Percentiles rank a stretch among this genome's conserved stretches.
Conservation (phyloP, 2,113 vertebrate genomes). For the Sardina pilchardus region DNA sequence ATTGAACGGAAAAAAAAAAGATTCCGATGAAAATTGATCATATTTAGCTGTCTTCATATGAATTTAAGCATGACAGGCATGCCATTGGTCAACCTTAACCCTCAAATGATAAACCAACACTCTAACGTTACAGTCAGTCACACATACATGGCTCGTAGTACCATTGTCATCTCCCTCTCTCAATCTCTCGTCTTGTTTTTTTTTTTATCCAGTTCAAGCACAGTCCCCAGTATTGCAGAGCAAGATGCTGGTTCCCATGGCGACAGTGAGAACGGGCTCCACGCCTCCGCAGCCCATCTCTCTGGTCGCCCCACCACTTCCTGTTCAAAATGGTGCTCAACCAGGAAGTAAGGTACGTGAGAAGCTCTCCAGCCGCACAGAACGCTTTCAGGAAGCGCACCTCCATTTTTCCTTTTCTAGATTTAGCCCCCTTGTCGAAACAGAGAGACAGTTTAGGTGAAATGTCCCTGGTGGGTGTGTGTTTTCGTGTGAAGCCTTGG, state of each 20-base stretch:
- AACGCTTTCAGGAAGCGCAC: not conserved
- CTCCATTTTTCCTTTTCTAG: not conserved
- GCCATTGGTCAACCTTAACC: slow-evolving; percentile 16
- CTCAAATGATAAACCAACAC: not conserved
- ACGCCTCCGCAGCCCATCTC: slow-evolving; percentile 81
- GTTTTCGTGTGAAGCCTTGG: too few relatives aligned
- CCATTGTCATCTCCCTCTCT: slow-evolving; percentile 26
- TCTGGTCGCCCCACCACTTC: slow-evolving; percentile 81
- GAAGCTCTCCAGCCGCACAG: not conserved
- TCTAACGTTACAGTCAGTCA: not conserved
- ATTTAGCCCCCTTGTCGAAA: not conserved
- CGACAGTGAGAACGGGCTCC: slow-evolving; percentile 76
- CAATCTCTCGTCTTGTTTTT: slow-evolving; percentile 29
- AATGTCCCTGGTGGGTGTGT: not conserved
- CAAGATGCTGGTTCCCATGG: slow-evolving; percentile 88
- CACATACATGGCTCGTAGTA: not conserved
- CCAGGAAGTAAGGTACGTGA: slow-evolving; percentile 80
- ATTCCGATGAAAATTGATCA: not conserved
- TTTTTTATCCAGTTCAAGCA: slow-evolving; percentile 72
- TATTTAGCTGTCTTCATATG: slow-evolving; percentile 7
- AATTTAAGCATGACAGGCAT: slow-evolving; percentile 13
- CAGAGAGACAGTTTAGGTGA: not conserved
- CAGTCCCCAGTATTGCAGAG: slow-evolving; percentile 80
- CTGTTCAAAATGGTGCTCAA: slow-evolving; percentile 82
- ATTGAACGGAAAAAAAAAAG: not conserved